Evolutionary conservation across 2,888 invertebrate genomes (phyloP), one percentile per base, ranked within the genome.

Genomic region (Notodonta ziczac): DNA sequence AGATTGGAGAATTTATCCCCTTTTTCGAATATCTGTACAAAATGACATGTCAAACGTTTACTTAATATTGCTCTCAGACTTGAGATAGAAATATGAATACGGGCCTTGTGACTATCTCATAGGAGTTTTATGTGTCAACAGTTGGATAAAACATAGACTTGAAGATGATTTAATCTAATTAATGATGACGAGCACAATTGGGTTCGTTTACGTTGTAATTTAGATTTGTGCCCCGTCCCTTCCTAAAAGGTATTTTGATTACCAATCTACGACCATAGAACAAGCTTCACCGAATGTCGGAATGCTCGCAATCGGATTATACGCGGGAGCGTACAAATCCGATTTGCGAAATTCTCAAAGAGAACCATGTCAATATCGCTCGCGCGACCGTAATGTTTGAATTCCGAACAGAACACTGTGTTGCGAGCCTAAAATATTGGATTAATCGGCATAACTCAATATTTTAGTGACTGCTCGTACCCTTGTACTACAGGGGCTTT

Each of bases 401-500:
- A 52, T 53, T 35, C 13, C 50, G 50, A 35, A 53, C 35, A 13
- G 39, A 13, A 52, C 13, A 13, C 14, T 6, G 40, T 40, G 40
- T 40, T 40, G 55, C 55, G 40, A 14, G 0, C 12, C 40, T 55
- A 40, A 48, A 56, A 52, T 56, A 57, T 57, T 48, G n/a, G 5
- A 48, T 53, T 54, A 54, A 46, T 48, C 44, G 40, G n/a, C 39
- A 53, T 39, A 48, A 48, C n/a, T 57, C 53, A 61, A 57, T 61
- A 57, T 46, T 57, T 24, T 50, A n/a, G 48, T 32, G 14, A 50
- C 46, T 46, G 46, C n/a, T 46, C n/a, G 39, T 60, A 58, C 69
- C 60, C 42, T 61, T 51, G 62, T 65, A 59, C 2, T 24, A 58
- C 35, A 35, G 16, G 2, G 61, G 69, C 48, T 69, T 72, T 57